Evolutionary conservation across 2,797 vertebrate species (phyloP).

Genomic region (Echeneis naucrates): DNA sequence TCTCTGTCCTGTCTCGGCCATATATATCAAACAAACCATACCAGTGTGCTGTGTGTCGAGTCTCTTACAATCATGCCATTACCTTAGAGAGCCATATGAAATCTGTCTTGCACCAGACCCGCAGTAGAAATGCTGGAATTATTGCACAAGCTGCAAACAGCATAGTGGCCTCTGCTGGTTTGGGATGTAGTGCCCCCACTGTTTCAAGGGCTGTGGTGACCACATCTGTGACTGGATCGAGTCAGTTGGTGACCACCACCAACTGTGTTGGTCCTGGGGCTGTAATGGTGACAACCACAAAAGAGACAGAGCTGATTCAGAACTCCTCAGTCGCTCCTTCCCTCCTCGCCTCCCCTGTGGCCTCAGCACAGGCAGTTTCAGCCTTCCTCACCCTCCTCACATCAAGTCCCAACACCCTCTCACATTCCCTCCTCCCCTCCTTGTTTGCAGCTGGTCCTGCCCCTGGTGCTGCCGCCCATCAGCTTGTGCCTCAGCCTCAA

Average conservation of each 20-base stretch:
- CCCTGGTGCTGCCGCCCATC: conserved; percentile 75
- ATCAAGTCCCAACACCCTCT: conserved; percentile 81
- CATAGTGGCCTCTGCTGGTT: conserved; percentile 55
- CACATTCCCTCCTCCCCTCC: conserved; percentile 83
- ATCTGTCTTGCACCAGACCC: conserved; percentile 92
- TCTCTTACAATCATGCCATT: conserved; percentile 95
- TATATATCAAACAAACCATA: conserved; percentile 91
- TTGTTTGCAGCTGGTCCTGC: conserved; percentile 78
- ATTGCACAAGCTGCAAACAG: conserved; percentile 74
- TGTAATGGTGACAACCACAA: conserved; percentile 76
- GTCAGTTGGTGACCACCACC: conserved; percentile 73
- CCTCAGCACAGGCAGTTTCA: conserved; percentile 86
- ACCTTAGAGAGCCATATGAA: conserved; percentile 92
- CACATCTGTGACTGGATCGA: conserved; percentile 69
- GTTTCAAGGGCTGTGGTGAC: conserved; percentile 63
- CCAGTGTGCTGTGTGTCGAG: conserved; percentile 91
- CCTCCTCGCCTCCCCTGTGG: conserved; percentile 84
- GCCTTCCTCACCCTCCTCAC: conserved; percentile 88
- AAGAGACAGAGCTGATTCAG: conserved; percentile 81
- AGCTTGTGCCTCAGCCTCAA: conserved; percentile 85
- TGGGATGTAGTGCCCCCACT: conserved; percentile 62
- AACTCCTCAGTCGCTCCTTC: conserved; percentile 79
- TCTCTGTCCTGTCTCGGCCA: conserved; percentile 76
- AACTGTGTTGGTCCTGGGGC: conserved; percentile 77
- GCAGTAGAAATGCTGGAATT: conserved; percentile 88